Evolutionary conservation across 2,888 invertebrate species (phyloP), one percentile per base, ranked within the genome.

Genomic region (Tetrapedia diversipes): DNA sequence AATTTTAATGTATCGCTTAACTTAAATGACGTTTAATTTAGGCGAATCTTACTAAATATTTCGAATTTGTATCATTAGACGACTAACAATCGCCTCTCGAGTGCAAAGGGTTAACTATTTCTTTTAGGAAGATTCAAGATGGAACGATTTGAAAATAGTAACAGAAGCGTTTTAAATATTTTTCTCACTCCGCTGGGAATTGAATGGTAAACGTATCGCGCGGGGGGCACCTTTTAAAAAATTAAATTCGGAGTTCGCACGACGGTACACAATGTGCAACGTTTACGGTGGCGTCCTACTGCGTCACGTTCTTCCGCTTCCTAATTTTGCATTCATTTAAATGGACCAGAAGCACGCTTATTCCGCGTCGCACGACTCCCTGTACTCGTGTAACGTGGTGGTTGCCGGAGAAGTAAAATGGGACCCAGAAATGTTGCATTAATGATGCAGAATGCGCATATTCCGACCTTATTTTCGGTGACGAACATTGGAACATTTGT

Each of bases 311-410:
- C 10, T 3, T 27, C 14, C 19, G 37, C 19, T 16, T 39, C 37
- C 37, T 47, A 66, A 66, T 57, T 47, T 37, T 37, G 8, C 47
- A 39, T 66, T 66, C 32, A 29, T 57, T 66, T 57, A 56, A 66
- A 57, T 57, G 45, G 19, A 34, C 34, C 29, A 24, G 45, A 37
- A 27, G 34, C 16, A 27, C 34, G 47, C 27, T 66, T 47, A 19
- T 57, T 66, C 47, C 45, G 34, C n/a, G 54, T 45, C 34, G 11
- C 34, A 14, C 14, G 16, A n/a, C 11, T 24, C 4, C 4, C 14
- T 19, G n/a, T n/a, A 34, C 7, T 7, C 16, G n/a, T 24, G 32
- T 34, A 27, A 54, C 34, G 11, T 7, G 32, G 16, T 7, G n/a
- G 43, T 45, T 34, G 24, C 4, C 4, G 6, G 4, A 10, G 11